phyloP scores from a whole-genome alignment of 2,113 vertebrate genomes.

The Athene cunicularia region DNA sequence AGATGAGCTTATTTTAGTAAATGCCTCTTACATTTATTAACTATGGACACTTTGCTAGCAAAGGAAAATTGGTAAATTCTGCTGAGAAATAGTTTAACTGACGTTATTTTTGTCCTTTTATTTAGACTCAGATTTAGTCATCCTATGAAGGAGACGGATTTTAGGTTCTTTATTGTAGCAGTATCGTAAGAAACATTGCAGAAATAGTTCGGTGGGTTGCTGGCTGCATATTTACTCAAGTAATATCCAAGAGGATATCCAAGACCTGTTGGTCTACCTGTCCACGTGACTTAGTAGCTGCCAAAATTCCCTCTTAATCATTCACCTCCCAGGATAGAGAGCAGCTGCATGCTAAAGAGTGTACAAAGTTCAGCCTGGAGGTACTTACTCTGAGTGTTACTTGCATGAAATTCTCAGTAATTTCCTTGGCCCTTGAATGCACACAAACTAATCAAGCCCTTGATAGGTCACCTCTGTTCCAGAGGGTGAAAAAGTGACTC shows the following conservation, averaged over 20 bases:
- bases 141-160: background rate
- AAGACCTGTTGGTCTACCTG: background rate
- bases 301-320: background rate
- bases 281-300: background rate
- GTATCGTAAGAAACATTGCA: background rate
- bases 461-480: background rate
- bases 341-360: background rate
- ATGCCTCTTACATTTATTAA: background rate
- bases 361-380: background rate
- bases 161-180: background rate
- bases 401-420: background rate
- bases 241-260: background rate
- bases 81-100: background rate
- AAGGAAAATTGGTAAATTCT: background rate
- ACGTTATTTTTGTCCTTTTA: background rate
- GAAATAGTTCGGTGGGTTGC: slow-evolving; percentile 16
- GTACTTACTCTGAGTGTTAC: background rate
- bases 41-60: background rate
- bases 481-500: background rate
- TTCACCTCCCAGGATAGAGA: background rate
- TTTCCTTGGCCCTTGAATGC: background rate
- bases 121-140: background rate
- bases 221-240: slow-evolving; percentile 1
- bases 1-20: slow-evolving; percentile 3
- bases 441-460: background rate